Evolutionary conservation across 2,797 vertebrate genomes (phyloP).

Genomic region (Macropodus opercularis): DNA sequence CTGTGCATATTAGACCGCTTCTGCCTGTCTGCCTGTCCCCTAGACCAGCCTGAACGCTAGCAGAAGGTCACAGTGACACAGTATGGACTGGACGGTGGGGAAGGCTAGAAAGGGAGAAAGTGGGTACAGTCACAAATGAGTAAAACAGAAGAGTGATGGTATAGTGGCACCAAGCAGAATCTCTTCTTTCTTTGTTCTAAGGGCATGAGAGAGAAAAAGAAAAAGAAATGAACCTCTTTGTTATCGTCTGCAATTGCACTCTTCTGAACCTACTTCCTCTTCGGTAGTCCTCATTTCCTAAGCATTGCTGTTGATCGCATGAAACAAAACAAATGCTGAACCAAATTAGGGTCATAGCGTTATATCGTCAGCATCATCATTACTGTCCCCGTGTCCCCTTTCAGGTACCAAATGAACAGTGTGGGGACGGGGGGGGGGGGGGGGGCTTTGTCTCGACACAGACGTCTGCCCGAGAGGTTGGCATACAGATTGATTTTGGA

Average conservation of each 20-base stretch:
- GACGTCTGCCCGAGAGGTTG: slow-evolving; percentile 68
- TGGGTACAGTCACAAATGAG: slow-evolving; percentile 33
- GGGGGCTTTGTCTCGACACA: slow-evolving; percentile 52
- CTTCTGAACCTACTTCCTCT: slow-evolving; percentile 30
- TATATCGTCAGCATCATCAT: slow-evolving; percentile 41
- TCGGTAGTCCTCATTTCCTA: slow-evolving; percentile 24
- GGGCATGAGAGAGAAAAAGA: slow-evolving; percentile 24
- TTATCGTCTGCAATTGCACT: slow-evolving; percentile 32
- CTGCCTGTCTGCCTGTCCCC: slow-evolving; percentile 57
- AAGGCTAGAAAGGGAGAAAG: slow-evolving; percentile 32
- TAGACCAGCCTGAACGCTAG: slow-evolving; percentile 54
- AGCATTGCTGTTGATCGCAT: slow-evolving; percentile 34
- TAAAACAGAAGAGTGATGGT: slow-evolving; percentile 36
- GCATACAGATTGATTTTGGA: slow-evolving; percentile 74
- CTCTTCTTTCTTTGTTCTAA: slow-evolving; percentile 40
- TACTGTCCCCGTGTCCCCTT: slow-evolving; percentile 38
- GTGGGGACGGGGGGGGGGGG: neutral
- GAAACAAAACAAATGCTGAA: slow-evolving; percentile 45
- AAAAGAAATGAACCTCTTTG: slow-evolving; percentile 27
- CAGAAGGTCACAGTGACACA: slow-evolving; percentile 78
- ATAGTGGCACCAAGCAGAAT: slow-evolving; percentile 54
- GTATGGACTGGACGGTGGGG: slow-evolving; percentile 62
- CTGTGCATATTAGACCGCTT: slow-evolving; percentile 63
- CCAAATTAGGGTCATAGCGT: slow-evolving; percentile 53
- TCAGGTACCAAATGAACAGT: slow-evolving; percentile 53